Evolutionary conservation across 64 coral and sea anemone species (phyloP), one percentile per base, ranked within the genome.

Genomic region (Exaiptasia diaphana): DNA sequence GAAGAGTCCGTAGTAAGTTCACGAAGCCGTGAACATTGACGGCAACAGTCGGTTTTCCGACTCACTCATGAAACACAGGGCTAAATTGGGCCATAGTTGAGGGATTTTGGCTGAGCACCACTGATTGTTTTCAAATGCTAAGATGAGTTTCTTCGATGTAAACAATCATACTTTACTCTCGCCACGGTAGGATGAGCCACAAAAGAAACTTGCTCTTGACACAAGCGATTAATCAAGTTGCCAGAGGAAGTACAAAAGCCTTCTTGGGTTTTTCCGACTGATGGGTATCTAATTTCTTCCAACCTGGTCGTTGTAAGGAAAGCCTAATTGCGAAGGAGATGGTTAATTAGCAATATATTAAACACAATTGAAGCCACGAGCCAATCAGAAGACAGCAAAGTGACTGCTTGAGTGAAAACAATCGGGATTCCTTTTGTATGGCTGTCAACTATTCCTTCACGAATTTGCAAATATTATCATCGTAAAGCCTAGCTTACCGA

Each of bases 261-360:
- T 18, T 65, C 38, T 65, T 35, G 61, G 30, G 30, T 35, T 35
- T 3, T 53, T 54, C 38, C 38, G 18, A 22, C 28, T 84, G 86
- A 94, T 89, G 86, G 52, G 58, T 28, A 26, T 6, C 49, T 33
- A 72, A 77, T 48, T 85, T 94, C 91, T 85, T 94, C 43, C 76
- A 68, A 89, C 70, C 68, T 18, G 26, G 38, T 42, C 59, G 58
- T 41, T 34, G 65, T 74, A 44, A 88, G 64, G 67, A 61, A 89
- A 41, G 67, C 74, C 76, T 94, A 89, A 94, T 94, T 94, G 86
- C 57, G 67, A 94, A 77, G 80, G 87, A 89, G 89, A 84, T 94
- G 30, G 80, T 60, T 94, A 94, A 94, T 94, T 94, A 94, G 91
- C 91, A 94, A 87, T 84, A 71, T 68, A 89, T 82, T 89, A 83